Conservation (phyloP, 2,113 vertebrate genomes). For the Meriones unguiculatus region DNA sequence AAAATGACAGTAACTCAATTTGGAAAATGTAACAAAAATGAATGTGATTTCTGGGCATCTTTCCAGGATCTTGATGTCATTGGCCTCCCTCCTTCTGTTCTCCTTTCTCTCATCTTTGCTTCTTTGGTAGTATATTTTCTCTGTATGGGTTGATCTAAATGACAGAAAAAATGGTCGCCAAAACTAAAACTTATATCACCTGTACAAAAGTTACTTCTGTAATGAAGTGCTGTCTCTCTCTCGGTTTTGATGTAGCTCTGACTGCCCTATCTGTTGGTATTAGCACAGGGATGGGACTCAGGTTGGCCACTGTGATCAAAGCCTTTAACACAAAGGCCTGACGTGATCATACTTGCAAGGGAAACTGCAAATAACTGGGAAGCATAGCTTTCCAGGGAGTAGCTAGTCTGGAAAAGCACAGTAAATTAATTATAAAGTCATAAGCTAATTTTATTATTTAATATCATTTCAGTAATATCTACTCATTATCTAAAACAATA, state of each 20-base stretch:
- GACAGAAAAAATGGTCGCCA: neutral
- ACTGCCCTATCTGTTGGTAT: neutral
- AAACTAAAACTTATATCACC: neutral
- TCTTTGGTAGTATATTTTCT: neutral
- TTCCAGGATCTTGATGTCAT: neutral
- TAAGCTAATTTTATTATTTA: neutral
- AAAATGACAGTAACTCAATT: constrained; percentile 36
- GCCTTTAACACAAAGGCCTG: neutral
- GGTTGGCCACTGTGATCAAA: neutral
- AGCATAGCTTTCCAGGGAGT: neutral
- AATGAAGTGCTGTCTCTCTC: neutral
- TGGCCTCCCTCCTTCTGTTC: neutral
- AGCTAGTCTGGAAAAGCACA: neutral
- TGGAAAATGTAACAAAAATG: neutral
- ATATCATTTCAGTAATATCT: neutral
- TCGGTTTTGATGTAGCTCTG: neutral
- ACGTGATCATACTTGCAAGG: neutral
- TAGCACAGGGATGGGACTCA: neutral
- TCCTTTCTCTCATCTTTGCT: neutral
- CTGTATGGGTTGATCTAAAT: neutral
- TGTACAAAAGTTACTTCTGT: neutral
- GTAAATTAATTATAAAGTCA: neutral
- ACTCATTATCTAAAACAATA: neutral
- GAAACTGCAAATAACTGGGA: neutral
- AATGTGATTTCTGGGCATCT: neutral